Base-by-base conservation (phyloP, 2,797 vertebrate genomes). In the Zonotrichia albicollis region DNA sequence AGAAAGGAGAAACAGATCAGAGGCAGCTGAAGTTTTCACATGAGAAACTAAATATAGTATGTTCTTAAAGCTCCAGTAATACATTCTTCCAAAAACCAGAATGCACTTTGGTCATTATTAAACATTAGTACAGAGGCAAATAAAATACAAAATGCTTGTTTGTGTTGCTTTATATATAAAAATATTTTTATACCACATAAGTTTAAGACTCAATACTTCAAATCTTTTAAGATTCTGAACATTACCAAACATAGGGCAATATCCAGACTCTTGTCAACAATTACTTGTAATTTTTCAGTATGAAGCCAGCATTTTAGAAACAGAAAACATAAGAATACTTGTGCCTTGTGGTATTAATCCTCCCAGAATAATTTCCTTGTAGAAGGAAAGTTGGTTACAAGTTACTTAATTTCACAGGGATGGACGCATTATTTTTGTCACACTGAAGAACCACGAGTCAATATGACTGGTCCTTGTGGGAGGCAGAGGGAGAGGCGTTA, bases 21-120 rank as follows among this genome's bases (percentile, higher is more conserved):
- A 97, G 80, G 95, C 94, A 97, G 95, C 91, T 95, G 86, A 97
- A 97, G 77, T 95, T 96, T 97, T 95, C 94, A 98, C 96, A 95
- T 97, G 96, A 98, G 98, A 98, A 98, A 98, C 96, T 96, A 97
- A 97, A 96, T 96, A 97, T 66, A 96, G 94, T 97, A 97, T 97
- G 97, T 97, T 97, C 95, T 98, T 98, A 98, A 98, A 98, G 97
- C 97, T 97, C 97, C 96, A 94, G 97, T 96, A 97, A 97, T 97
- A 98, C 98, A 99, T 98, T 98, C 97, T 96, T 98, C 96, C 94
- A 97, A 97, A 98, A 97, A 98, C 97, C 97, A 98, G 97, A 98
- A 98, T 98, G 98, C 98, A 99, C 99, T 99, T 99, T 99, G 99
- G 98, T 99, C 98, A 98, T 98, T 97, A 97, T 98, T 97, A 97